Evolutionary conservation across 2,113 vertebrate species (phyloP).

Genomic region (Cheirogaleus medius): DNA sequence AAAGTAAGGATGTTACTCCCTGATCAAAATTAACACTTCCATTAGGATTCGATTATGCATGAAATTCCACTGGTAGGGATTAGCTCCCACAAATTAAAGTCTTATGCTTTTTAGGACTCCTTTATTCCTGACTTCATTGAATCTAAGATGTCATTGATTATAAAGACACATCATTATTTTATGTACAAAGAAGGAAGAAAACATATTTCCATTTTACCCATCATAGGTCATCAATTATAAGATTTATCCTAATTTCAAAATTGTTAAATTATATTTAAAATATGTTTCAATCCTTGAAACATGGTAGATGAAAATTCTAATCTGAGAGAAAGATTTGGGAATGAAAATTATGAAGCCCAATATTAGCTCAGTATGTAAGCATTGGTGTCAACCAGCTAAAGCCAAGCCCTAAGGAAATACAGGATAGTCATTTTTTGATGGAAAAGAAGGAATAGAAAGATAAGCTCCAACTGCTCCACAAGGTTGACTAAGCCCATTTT

Average conservation of each 20-base stretch:
- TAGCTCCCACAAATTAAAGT: neutral
- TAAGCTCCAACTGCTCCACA: slow-evolving; percentile 38
- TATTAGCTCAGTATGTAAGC: neutral
- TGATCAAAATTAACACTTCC: neutral
- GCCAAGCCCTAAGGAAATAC: neutral
- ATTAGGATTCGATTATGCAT: neutral
- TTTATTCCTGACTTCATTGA: neutral
- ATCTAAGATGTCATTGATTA: neutral
- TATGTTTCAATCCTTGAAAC: neutral
- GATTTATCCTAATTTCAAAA: neutral
- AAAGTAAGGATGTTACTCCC: neutral
- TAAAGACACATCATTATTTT: neutral
- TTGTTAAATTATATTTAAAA: neutral
- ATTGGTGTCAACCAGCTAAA: neutral
- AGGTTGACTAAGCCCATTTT: slow-evolving; percentile 54
- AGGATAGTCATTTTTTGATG: slow-evolving; percentile 51
- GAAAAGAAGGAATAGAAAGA: slow-evolving; percentile 51
- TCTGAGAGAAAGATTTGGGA: neutral
- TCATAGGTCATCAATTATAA: neutral
- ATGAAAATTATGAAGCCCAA: neutral
- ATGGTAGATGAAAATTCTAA: neutral
- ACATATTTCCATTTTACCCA: neutral
- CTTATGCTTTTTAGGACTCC: neutral
- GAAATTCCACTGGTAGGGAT: neutral
- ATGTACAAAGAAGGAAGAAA: neutral